These are phyloP conservation scores for Diceros bicornis DNA, from an alignment of 2,797 vertebrate genomes.

Conservation along the genomic window DNA sequence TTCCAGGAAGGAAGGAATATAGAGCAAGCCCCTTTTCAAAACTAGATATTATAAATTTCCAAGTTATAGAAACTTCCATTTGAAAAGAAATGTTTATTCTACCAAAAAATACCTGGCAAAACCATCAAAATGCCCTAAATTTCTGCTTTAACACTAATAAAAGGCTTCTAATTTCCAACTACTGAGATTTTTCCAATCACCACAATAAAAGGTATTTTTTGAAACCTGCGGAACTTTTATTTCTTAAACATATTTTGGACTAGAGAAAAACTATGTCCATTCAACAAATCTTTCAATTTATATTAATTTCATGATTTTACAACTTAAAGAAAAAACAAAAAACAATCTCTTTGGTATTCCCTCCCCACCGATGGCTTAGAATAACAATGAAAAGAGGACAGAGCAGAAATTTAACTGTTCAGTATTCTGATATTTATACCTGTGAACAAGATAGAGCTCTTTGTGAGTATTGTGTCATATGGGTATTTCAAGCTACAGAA, in stretches of 20 bases:
- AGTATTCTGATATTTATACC: background rate
- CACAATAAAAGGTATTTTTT: background rate
- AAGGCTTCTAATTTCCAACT: background rate
- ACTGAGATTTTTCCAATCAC: background rate
- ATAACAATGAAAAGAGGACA: background rate
- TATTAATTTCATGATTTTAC: conserved; percentile 1
- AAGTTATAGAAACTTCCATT: background rate
- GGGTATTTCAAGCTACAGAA: background rate
- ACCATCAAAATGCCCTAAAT: background rate
- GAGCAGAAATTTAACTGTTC: background rate
- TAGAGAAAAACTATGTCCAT: background rate
- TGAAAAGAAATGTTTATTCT: conserved; percentile 14
- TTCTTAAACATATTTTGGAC: background rate
- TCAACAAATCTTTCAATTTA: conserved; percentile 30
- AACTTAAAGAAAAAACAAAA: background rate
- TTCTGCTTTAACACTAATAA: background rate
- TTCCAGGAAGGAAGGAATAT: too few species aligned
- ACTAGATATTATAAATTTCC: background rate
- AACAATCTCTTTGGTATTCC: background rate
- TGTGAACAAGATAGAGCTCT: background rate
- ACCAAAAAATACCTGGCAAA: background rate
- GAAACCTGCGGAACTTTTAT: conserved; percentile 28
- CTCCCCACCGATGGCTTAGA: background rate
- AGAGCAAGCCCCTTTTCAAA: background rate
- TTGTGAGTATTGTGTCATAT: background rate